Conservation (phyloP, 1,140 invertebrate genomes). For the Tetraneura akinire region DNA sequence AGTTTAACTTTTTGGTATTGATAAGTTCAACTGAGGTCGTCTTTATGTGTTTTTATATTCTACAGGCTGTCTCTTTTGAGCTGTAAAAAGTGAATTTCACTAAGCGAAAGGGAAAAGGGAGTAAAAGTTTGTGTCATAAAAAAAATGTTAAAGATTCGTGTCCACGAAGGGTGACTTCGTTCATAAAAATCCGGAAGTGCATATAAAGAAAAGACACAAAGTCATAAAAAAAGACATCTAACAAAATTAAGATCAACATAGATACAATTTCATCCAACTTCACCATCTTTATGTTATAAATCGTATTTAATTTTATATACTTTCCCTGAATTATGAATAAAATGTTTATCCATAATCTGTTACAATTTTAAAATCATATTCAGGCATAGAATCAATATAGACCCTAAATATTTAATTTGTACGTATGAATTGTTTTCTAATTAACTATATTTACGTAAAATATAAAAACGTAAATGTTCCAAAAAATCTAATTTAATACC, state of each 20-base stretch:
- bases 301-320: conserved; percentile 28
- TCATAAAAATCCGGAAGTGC: conserved; percentile 42
- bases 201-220: conserved; percentile 31
- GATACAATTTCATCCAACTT: background rate
- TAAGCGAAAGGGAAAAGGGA: background rate
- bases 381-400: background rate
- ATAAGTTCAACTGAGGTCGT: background rate
- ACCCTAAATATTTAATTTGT: no score
- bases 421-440: no score
- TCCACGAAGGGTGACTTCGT: conserved; percentile 20
- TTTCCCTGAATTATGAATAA: background rate
- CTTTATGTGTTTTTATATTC: background rate
- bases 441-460: no score
- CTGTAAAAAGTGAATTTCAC: conserved; percentile 29
- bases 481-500: no score
- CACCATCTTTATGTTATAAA: background rate
- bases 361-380: background rate
- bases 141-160: conserved; percentile 11
- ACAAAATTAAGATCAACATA: conserved; percentile 1
- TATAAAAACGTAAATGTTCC: no score
- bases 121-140: conserved; percentile 41
- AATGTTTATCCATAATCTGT: background rate
- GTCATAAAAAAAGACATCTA: conserved; percentile 19
- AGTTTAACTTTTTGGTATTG: conserved; percentile 1
- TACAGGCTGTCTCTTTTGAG: conserved; percentile 21